Conservation (phyloP, 2,888 invertebrate species). For the Microctonus hyperodae region DNA sequence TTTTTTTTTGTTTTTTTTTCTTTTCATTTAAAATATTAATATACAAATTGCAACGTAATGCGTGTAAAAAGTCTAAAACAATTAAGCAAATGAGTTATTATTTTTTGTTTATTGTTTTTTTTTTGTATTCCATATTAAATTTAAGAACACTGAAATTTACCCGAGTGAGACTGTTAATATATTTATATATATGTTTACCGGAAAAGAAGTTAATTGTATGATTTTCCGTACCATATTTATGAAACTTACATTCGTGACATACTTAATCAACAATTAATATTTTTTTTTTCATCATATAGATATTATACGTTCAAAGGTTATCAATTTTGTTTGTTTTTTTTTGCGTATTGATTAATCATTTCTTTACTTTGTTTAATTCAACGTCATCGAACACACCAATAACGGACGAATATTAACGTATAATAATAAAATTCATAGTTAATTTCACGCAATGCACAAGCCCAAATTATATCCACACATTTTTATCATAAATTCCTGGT, state of each 20-base stretch:
- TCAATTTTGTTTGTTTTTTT: conserved; percentile 35
- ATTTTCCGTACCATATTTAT: conserved; percentile 45
- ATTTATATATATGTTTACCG: conserved; percentile 39
- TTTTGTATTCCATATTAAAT: conserved; percentile 34
- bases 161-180: conserved; percentile 33
- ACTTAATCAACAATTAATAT: conserved; percentile 49
- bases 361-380: too few species aligned
- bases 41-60: conserved; percentile 55
- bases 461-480: conserved; percentile 23
- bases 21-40: conserved; percentile 51
- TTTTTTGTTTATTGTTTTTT: conserved; percentile 32
- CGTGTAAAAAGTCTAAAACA: conserved; percentile 44
- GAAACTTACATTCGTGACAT: conserved; percentile 42
- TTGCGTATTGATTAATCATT: neutral
- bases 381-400: neutral
- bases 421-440: conserved; percentile 26
- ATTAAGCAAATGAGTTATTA: conserved; percentile 38
- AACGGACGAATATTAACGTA: neutral
- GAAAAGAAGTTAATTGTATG: conserved; percentile 39
- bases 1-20: conserved; percentile 44
- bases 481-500: conserved; percentile 7
- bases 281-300: conserved; percentile 23
- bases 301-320: conserved; percentile 34
- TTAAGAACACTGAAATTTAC: conserved; percentile 35
- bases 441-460: conserved; percentile 27